Conservation (phyloP, 2,888 invertebrate species). For the Hypolimnas misippus region DNA sequence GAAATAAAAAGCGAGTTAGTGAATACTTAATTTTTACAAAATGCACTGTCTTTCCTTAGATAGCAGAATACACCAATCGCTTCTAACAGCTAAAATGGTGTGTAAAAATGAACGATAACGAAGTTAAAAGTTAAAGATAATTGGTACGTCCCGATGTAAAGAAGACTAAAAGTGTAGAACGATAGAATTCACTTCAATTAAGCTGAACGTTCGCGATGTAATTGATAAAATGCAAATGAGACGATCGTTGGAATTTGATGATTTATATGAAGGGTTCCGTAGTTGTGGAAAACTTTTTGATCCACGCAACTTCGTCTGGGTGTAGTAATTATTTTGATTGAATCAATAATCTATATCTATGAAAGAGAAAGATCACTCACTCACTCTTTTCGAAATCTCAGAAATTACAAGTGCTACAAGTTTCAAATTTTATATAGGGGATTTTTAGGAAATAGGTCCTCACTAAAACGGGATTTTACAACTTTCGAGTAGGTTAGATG, state of each 20-base stretch:
- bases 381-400: too few species aligned
- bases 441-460: too few species aligned
- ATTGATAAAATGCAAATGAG: conserved; percentile 36
- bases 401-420: too few species aligned
- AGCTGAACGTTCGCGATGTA: conserved; percentile 20
- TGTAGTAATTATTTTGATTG: too few species aligned
- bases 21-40: too few species aligned
- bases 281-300: background rate
- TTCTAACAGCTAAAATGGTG: background rate
- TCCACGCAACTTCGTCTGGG: too few species aligned
- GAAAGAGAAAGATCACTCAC: too few species aligned
- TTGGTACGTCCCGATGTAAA: background rate
- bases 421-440: too few species aligned
- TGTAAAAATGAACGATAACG: background rate
- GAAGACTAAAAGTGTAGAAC: background rate
- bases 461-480: too few species aligned
- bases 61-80: background rate
- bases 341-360: too few species aligned
- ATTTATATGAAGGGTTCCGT: conserved; percentile 26
- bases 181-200: background rate
- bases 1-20: too few species aligned
- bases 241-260: conserved; percentile 26
- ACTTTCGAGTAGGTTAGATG: too few species aligned
- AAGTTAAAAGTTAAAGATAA: conserved; percentile 2
- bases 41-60: background rate